These are phyloP conservation scores for Scomber japonicus DNA, from an alignment of 2,113 vertebrate genomes.

Conservation along the genomic window DNA sequence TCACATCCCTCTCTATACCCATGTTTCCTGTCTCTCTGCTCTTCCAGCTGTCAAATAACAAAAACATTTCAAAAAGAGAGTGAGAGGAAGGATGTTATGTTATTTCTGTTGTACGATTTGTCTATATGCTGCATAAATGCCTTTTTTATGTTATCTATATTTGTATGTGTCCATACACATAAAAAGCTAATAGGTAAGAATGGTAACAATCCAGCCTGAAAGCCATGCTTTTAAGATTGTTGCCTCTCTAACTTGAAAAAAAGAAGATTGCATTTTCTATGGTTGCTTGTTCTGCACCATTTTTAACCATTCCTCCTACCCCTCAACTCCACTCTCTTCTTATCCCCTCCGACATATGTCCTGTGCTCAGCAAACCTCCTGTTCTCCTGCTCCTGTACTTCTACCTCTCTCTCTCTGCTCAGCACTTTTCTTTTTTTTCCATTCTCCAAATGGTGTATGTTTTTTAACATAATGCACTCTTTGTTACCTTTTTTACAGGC, in stretches of 20 bases:
- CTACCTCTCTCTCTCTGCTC: conserved; percentile 27
- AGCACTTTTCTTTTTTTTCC: conserved; percentile 21
- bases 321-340: conserved; percentile 6
- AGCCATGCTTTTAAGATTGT: no score
- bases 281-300: not conserved
- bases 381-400: not conserved
- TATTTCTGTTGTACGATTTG: no score
- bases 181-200: not conserved
- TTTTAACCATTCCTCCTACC: not conserved
- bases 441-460: not conserved
- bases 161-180: not conserved
- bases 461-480: conserved; percentile 31
- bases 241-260: no score
- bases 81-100: no score
- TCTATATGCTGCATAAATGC: no score
- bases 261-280: not conserved
- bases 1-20: no score
- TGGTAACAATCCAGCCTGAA: not conserved
- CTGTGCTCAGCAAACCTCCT: conserved; percentile 26
- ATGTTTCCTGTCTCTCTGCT: no score
- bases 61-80: no score
- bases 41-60: no score
- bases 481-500: conserved; percentile 34
- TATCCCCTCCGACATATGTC: conserved; percentile 25
- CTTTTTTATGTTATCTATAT: not conserved